Conservation (phyloP, 2,797 vertebrate genomes). For the Sebastes glaucus region DNA sequence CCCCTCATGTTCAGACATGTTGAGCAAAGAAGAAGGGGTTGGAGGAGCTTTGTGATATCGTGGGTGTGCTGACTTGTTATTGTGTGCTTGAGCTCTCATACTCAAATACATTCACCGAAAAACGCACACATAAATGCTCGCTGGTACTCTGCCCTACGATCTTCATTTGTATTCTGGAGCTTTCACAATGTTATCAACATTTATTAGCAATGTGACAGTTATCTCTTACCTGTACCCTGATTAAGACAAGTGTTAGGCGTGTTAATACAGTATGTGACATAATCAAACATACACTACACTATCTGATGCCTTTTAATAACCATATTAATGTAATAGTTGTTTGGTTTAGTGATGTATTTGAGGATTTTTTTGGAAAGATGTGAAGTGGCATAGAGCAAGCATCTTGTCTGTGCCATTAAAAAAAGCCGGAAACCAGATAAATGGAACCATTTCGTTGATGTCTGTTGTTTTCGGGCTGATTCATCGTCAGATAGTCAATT, state of each 20-base stretch:
- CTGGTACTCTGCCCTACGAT: not conserved
- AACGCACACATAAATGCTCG: constrained; percentile 10
- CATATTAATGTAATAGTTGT: not conserved
- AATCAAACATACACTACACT: not conserved
- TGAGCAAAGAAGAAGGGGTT: constrained; percentile 32
- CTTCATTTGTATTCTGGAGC: not conserved
- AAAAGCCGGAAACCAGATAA: not conserved
- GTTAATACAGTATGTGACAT: not conserved
- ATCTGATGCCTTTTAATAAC: not conserved
- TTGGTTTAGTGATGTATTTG: not conserved
- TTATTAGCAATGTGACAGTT: not conserved
- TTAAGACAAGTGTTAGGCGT: not conserved
- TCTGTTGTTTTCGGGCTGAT: not conserved
- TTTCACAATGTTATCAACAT: not conserved
- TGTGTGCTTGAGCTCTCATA: constrained; percentile 33
- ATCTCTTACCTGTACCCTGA: not conserved
- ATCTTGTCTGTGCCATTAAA: not conserved
- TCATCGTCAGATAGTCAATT: not conserved
- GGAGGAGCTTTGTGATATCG: constrained; percentile 43
- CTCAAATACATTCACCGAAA: constrained; percentile 26
- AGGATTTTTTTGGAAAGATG: not conserved
- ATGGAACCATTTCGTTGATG: not conserved
- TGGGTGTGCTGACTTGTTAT: constrained; percentile 47
- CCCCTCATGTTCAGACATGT: constrained; percentile 54
- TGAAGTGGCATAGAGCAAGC: not conserved